Conservation (phyloP, 2,113 vertebrate species). For the Cranoglanis bouderius region DNA sequence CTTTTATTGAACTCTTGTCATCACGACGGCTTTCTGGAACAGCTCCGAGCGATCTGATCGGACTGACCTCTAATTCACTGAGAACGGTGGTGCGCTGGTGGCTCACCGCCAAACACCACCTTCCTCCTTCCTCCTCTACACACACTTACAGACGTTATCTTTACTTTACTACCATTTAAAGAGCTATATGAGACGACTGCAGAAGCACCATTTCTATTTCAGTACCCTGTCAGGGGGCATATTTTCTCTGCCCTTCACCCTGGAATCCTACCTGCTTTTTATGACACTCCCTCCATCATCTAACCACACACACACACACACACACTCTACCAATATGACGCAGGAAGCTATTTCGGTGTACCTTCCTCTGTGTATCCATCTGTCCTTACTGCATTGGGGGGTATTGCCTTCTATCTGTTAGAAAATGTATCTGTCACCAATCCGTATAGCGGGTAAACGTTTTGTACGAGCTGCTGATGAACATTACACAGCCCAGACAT, state of each 20-base stretch:
- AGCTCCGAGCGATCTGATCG: not conserved
- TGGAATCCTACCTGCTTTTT: slow-evolving; percentile 32
- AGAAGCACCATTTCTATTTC: not conserved
- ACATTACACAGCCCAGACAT: not conserved
- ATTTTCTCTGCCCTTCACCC: slow-evolving; percentile 10
- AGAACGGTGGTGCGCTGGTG: slow-evolving; percentile 41
- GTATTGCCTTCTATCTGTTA: slow-evolving; percentile 22
- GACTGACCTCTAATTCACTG: slow-evolving; percentile 24
- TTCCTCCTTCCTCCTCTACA: slow-evolving; percentile 34
- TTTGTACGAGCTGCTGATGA: not conserved
- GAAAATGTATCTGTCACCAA: not conserved
- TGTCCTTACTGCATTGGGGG: slow-evolving; percentile 49
- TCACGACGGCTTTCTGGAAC: slow-evolving; percentile 1
- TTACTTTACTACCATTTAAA: not conserved
- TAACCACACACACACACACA: slow-evolving; percentile 4
- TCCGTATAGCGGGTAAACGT: not conserved
- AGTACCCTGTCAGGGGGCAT: not conserved
- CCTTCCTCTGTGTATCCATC: slow-evolving; percentile 58
- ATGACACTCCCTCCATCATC: slow-evolving; percentile 40
- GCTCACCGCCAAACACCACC: slow-evolving; percentile 27
- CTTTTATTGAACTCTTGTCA: not conserved
- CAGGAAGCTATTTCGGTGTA: slow-evolving; percentile 51
- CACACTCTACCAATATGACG: slow-evolving; percentile 24
- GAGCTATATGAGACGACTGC: not conserved
- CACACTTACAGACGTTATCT: not conserved